Base-by-base conservation (phyloP, 2,888 invertebrate genomes). In the Tipula confusa region DNA sequence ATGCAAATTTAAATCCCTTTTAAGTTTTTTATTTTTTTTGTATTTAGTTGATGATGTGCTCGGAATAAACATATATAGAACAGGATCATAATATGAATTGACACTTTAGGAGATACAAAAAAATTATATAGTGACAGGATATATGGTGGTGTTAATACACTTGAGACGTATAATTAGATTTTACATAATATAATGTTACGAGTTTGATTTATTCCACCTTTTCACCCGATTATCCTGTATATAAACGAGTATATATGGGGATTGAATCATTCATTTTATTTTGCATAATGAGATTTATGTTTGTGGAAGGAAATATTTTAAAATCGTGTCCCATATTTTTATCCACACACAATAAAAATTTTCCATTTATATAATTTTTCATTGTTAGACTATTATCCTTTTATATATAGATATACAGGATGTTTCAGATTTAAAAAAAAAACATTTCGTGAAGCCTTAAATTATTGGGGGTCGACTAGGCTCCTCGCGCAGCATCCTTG, bases 1-100 rank as follows among this genome's bases (percentile, higher is more conserved):
- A 64, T 64, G 64, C 64, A 24, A 64, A 64, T 64, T 64, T 64
- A 64, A 64, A 64, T 64, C 64, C 64, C 64, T 64, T 64, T 64
- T 64, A 64, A 64, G 64, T 64, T 15, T n/a, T 43, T 43, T 43
- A 33, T 15, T 43, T 43, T 43, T 43, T 43, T 43, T 43, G n/a
- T n/a, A n/a, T n/a, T n/a, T n/a, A n/a, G n/a, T n/a, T n/a, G n/a
- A n/a, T n/a, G n/a, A n/a, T n/a, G n/a, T n/a, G n/a, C n/a, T n/a
- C n/a, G n/a, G n/a, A n/a, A 15, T 5, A 48, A 38, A 38, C 15
- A n/a, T 64, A n/a, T n/a, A n/a, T 64, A 18, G 24, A 64, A 18
- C 24, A 24, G 64, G 64, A 64, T 24, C 24, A 24, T 64, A 64
- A 64, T 64, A 9, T 24, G 24, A 64, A 64, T 64, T 24, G 64